phyloP scores from a whole-genome alignment of 2,797 vertebrate genomes.

The Chloroceryle inda region DNA sequence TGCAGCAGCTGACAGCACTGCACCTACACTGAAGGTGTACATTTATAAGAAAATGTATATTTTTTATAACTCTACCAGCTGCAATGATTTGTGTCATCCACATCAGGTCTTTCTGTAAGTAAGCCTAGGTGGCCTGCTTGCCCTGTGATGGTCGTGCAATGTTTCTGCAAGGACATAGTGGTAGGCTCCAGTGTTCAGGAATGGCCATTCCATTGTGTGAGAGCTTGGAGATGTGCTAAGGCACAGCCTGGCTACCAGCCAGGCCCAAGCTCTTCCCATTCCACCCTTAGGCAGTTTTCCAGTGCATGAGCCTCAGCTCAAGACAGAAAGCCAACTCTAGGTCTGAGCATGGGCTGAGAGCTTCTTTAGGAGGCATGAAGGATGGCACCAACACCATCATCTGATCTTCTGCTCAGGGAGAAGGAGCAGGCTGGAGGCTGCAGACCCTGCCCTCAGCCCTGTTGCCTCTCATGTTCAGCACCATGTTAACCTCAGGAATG shows the following conservation, averaged over 20 bases:
- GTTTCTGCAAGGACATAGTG: background rate
- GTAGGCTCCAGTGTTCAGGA: background rate
- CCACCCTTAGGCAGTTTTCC: background rate
- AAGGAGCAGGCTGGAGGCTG: background rate
- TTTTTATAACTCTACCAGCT: background rate
- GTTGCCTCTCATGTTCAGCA: accelerated
- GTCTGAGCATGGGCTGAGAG: background rate
- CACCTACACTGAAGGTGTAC: too few relatives aligned
- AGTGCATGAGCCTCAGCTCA: background rate
- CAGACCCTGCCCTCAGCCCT: background rate
- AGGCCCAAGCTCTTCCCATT: background rate
- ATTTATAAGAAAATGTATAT: background rate
- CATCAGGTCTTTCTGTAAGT: background rate
- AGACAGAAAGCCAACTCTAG: background rate
- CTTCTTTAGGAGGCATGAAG: background rate
- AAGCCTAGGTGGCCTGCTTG: background rate
- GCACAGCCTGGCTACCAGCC: background rate
- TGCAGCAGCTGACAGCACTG: background rate
- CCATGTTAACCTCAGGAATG: accelerated
- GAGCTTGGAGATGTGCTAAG: background rate
- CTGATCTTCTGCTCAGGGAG: background rate
- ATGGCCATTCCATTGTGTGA: too few relatives aligned
- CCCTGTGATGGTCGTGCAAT: accelerated
- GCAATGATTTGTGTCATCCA: background rate
- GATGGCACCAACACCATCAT: background rate